These are phyloP conservation scores for Atlantisia rogersi DNA, from an alignment of 2,113 vertebrate genomes.

Conservation along the genomic window DNA sequence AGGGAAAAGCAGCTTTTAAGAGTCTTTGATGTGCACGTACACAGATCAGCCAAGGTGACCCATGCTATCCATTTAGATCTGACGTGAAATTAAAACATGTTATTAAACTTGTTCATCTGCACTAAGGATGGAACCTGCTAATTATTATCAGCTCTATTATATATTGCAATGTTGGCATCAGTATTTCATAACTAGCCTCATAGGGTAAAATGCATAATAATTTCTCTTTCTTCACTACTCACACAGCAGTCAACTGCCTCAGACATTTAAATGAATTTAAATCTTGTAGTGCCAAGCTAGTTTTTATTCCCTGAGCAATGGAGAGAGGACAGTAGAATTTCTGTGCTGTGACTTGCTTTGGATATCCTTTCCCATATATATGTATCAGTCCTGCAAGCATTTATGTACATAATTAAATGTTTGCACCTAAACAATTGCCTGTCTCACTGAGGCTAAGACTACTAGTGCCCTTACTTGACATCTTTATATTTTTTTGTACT, in stretches of 20 bases:
- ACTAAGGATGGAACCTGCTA: slow-evolving; percentile 11
- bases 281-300: not conserved
- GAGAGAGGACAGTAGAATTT: not conserved
- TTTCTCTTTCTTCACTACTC: not conserved
- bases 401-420: not conserved
- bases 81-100: slow-evolving; percentile 33
- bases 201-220: not conserved
- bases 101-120: slow-evolving; percentile 34
- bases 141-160: slow-evolving; percentile 17
- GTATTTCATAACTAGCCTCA: not conserved
- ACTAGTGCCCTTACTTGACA: not conserved
- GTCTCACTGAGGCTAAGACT: not conserved
- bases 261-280: not conserved
- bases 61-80: not conserved
- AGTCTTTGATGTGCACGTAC: not conserved
- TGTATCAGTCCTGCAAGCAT: not conserved
- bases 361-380: not conserved
- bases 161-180: not conserved
- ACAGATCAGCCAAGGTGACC: slow-evolving; percentile 1
- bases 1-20: not conserved
- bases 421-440: not conserved
- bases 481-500: not conserved
- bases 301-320: not conserved
- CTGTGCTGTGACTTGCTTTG: not conserved
- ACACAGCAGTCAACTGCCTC: not conserved